These are phyloP conservation scores for Torymus aiolomorphi DNA, from an alignment of 2,888 invertebrate species.

Conservation along the genomic window DNA sequence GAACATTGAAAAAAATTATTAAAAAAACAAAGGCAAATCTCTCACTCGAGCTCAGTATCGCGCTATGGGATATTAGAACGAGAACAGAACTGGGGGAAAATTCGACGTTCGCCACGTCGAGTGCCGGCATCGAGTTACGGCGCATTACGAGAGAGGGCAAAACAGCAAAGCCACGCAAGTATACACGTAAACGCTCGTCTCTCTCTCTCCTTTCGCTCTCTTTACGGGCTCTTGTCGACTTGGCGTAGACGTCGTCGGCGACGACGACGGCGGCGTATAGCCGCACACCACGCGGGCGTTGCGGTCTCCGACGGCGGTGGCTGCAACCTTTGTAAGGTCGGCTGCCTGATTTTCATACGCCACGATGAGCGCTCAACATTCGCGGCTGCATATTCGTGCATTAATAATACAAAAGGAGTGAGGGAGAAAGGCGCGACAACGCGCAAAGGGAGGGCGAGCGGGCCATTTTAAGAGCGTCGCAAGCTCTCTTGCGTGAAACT, in stretches of 20 bases:
- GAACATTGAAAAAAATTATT: too few relatives aligned
- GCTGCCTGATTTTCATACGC: conserved; percentile 63
- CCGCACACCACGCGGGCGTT: conserved; percentile 32
- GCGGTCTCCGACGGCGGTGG: conserved; percentile 46
- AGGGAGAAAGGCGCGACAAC: not conserved
- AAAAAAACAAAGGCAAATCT: too few relatives aligned
- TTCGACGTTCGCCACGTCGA: conserved; percentile 45
- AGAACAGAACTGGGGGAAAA: conserved; percentile 25
- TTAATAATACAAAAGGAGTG: conserved; percentile 60
- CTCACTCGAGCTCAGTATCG: not conserved
- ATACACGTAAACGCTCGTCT: conserved; percentile 28
- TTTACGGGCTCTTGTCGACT: conserved; percentile 28
- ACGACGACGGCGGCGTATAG: conserved; percentile 1
- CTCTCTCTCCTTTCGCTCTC: conserved; percentile 13
- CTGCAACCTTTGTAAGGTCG: conserved; percentile 61
- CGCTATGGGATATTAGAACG: not conserved
- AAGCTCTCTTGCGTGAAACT: conserved; percentile 17
- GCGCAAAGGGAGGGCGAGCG: not conserved
- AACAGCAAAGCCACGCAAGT: conserved; percentile 44
- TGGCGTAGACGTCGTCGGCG: conserved; percentile 32
- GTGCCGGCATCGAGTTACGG: conserved; percentile 53
- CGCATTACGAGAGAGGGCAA: conserved; percentile 60
- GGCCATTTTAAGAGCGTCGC: conserved; percentile 25
- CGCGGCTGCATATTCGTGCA: conserved; percentile 59
- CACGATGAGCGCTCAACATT: conserved; percentile 60